Conservation (phyloP, 2,888 invertebrate genomes). For the Altica lythri region DNA sequence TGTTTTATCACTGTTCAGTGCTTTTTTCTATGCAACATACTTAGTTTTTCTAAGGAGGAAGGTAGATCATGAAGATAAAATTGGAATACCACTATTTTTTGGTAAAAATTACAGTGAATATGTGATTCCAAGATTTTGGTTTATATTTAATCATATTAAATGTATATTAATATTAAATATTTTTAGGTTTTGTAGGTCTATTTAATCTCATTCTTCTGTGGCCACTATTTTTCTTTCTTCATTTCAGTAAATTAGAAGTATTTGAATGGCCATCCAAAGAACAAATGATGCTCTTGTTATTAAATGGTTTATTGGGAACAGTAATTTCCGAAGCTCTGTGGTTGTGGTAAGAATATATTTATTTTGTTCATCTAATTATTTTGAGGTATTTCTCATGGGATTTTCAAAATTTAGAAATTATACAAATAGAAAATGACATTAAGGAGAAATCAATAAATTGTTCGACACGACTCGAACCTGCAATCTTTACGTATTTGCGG, state of each 20-base stretch:
- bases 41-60: slow-evolving; percentile 84
- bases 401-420: no score
- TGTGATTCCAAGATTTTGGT: slow-evolving; percentile 18
- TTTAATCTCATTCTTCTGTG: slow-evolving; percentile 87
- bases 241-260: slow-evolving; percentile 79
- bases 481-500: no score
- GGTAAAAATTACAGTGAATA: no score
- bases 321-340: slow-evolving; percentile 90
- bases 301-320: slow-evolving; percentile 90
- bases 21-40: slow-evolving; percentile 89
- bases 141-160: background rate
- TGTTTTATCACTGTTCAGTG: slow-evolving; percentile 81
- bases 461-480: no score
- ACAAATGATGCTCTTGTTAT: slow-evolving; percentile 77
- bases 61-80: slow-evolving; percentile 89
- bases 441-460: no score
- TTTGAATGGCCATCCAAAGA: slow-evolving; percentile 84
- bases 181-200: slow-evolving; percentile 90
- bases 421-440: no score
- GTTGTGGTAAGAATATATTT: slow-evolving; percentile 92
- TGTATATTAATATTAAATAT: slow-evolving; percentile 29
- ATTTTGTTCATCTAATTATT: no score
- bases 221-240: slow-evolving; percentile 87
- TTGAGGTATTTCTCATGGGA: no score
- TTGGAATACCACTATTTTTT: slow-evolving; percentile 94